phyloP scores from a whole-genome alignment of 1,140 invertebrate genomes.

The Schlechtendalia chinensis region DNA sequence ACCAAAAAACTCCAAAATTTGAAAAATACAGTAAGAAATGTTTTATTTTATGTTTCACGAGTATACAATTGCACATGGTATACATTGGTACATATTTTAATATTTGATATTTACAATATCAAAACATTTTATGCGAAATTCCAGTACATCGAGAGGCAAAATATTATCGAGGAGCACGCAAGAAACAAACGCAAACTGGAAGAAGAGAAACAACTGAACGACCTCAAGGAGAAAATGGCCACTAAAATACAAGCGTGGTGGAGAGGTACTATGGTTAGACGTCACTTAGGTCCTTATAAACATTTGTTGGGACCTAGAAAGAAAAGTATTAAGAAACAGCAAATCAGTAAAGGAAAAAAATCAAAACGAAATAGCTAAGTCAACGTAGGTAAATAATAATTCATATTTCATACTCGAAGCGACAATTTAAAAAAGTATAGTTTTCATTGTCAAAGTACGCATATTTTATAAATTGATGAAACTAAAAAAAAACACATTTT shows the following conservation, averaged over 20 bases:
- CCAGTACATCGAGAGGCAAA: conserved; percentile 49
- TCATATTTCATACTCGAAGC: no score
- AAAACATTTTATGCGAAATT: not conserved
- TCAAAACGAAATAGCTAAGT: not conserved
- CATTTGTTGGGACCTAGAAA: conserved; percentile 25
- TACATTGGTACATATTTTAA: not conserved
- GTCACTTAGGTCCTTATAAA: conserved; percentile 64
- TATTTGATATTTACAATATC: not conserved
- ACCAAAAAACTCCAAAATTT: conserved; percentile 26
- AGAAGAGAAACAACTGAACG: conserved; percentile 48
- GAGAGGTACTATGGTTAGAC: conserved; percentile 68
- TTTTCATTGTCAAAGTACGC: no score
- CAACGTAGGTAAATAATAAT: no score
- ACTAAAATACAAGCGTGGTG: conserved; percentile 68
- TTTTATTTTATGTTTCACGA: not conserved
- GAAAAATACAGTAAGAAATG: conserved; percentile 39
- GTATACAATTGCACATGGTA: not conserved
- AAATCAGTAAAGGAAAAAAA: conserved; percentile 5
- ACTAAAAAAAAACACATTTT: no score
- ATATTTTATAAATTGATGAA: no score
- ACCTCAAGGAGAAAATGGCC: conserved; percentile 52
- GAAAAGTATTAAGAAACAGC: conserved; percentile 34
- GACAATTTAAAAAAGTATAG: no score
- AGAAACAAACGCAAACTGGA: conserved; percentile 40
- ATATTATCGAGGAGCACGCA: conserved; percentile 50